These are phyloP conservation scores for Etheostoma cragini DNA, from an alignment of 2,113 vertebrate genomes.

Conservation along the genomic window DNA sequence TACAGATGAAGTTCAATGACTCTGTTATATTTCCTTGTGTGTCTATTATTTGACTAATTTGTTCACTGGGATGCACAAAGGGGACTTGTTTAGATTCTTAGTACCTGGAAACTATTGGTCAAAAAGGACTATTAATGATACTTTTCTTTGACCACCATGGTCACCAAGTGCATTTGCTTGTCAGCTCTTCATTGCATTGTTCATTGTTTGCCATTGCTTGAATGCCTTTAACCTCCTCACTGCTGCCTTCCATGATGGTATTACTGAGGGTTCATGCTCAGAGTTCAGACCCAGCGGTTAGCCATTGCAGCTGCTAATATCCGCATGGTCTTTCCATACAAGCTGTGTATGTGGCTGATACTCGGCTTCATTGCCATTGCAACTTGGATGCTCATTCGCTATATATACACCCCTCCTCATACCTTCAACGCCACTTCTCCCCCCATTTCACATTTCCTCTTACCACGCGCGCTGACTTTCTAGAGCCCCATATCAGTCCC, in stretches of 20 bases:
- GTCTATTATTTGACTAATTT: slow-evolving; percentile 12
- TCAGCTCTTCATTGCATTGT: slow-evolving; percentile 56
- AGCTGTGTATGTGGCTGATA: slow-evolving; percentile 56
- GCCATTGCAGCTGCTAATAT: slow-evolving; percentile 51
- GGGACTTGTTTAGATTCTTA: slow-evolving; percentile 1
- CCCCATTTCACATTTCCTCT: slow-evolving; percentile 57
- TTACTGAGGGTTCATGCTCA: slow-evolving; percentile 28
- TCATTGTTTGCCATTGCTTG: slow-evolving; percentile 66
- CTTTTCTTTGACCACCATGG: background rate
- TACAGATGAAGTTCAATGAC: background rate
- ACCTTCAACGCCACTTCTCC: slow-evolving; percentile 29
- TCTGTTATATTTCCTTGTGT: background rate
- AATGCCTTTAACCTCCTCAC: slow-evolving; percentile 50
- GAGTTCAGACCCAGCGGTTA: slow-evolving; percentile 28
- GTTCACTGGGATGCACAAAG: background rate
- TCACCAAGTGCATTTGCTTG: slow-evolving; percentile 39
- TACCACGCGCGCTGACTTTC: slow-evolving; percentile 78
- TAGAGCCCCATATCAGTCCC: slow-evolving; percentile 88
- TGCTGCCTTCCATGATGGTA: slow-evolving; percentile 40
- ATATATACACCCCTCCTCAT: slow-evolving; percentile 7
- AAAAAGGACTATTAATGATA: background rate
- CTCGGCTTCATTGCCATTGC: slow-evolving; percentile 60
- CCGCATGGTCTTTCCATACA: slow-evolving; percentile 61
- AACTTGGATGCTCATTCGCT: slow-evolving; percentile 66
- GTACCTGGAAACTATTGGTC: background rate